Percentiles rank a stretch among this genome's conserved stretches.
Evolutionary conservation across 2,113 vertebrate genomes (phyloP).

Genomic region (Odontesthes bonariensis): DNA sequence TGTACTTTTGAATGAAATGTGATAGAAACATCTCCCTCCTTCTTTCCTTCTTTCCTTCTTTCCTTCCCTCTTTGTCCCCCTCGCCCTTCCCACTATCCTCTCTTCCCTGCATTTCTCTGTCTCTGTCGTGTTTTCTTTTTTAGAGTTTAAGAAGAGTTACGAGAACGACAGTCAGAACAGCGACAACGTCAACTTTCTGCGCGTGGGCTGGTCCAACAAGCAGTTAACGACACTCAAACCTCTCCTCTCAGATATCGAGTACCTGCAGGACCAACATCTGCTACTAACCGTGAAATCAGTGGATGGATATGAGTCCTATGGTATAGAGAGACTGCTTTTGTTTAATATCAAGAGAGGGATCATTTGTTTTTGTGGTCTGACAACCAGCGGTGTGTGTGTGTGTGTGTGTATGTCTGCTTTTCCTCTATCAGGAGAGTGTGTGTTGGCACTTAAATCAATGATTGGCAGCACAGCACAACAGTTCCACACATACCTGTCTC

Average conservation of each 20-base stretch:
- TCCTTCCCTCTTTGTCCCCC: slow-evolving; percentile 3
- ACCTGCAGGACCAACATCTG: slow-evolving; percentile 97
- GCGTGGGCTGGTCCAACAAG: slow-evolving; percentile 95
- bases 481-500: slow-evolving; percentile 96
- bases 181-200: slow-evolving; percentile 97
- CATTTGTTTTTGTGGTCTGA: not conserved
- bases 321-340: slow-evolving; percentile 70
- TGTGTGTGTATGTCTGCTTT: not conserved
- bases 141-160: slow-evolving; percentile 97
- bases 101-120: slow-evolving; percentile 28
- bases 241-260: slow-evolving; percentile 96
- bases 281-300: slow-evolving; percentile 96
- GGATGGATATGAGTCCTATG: slow-evolving; percentile 95
- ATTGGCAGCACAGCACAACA: slow-evolving; percentile 96
- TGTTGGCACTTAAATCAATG: slow-evolving; percentile 96
- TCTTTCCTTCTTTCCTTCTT: slow-evolving; percentile 24
- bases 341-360: not conserved
- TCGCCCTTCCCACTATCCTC: slow-evolving; percentile 9
- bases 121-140: slow-evolving; percentile 16
- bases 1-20: slow-evolving; percentile 52
- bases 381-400: not conserved
- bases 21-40: slow-evolving; percentile 48
- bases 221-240: slow-evolving; percentile 96
- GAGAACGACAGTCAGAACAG: slow-evolving; percentile 97
- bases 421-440: slow-evolving; percentile 89